Percentiles rank a stretch among this genome's conserved stretches.
Conservation (phyloP, 2,113 vertebrate species). For the Halichoerus grypus region DNA sequence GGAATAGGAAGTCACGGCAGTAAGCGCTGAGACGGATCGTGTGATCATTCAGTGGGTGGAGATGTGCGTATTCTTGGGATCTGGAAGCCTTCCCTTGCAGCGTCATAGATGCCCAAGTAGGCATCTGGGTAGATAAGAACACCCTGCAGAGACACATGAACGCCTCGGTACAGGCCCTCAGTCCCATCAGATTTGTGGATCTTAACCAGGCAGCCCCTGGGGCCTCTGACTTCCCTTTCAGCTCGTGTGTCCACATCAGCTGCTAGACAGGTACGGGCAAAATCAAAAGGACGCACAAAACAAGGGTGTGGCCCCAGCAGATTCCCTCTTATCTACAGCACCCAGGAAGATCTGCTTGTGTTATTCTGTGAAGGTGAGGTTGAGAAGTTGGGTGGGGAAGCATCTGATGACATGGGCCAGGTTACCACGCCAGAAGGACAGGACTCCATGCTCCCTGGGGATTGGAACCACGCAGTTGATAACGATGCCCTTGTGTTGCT, state of each 20-base stretch:
- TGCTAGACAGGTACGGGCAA: background rate
- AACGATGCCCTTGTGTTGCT: background rate
- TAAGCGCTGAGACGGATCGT: background rate
- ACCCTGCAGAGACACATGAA: background rate
- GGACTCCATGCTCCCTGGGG: background rate
- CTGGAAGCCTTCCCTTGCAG: background rate
- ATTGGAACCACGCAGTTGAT: accelerated
- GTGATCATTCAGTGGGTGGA: background rate
- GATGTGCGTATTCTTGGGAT: background rate
- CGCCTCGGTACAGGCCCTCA: accelerated
- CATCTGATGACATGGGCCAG: background rate
- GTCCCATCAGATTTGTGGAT: background rate
- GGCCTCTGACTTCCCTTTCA: background rate
- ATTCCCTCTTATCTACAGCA: background rate
- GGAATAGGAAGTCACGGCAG: background rate
- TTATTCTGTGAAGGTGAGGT: background rate
- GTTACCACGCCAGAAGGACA: background rate
- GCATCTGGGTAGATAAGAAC: background rate
- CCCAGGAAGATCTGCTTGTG: background rate
- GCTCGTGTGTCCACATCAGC: background rate
- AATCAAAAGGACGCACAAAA: background rate
- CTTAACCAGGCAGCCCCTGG: too few relatives aligned
- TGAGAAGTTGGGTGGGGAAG: background rate
- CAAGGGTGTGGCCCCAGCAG: background rate
- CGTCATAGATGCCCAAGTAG: background rate